Percentiles rank a stretch among this genome's conserved stretches.
Evolutionary conservation across 2,797 vertebrate genomes (phyloP).

Genomic region (Callimico goeldii): DNA sequence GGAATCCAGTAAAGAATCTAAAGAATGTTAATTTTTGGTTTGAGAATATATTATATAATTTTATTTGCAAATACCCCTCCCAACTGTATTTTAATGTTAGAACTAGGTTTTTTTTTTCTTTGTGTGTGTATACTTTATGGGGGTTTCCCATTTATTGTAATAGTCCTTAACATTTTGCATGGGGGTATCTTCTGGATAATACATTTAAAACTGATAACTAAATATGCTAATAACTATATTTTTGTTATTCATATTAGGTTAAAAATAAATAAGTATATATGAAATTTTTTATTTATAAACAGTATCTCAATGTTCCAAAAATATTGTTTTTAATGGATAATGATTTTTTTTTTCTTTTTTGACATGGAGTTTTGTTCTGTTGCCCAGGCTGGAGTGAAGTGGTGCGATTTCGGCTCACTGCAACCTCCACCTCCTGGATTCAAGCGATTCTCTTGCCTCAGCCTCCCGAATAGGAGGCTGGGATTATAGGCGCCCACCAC

Average conservation of each 20-base stretch:
- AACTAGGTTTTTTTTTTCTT: constrained; percentile 22
- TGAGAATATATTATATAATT: not conserved
- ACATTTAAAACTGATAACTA: constrained; percentile 19
- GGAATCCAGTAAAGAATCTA: not conserved
- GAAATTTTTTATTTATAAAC: constrained; percentile 38
- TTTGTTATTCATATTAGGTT: constrained; percentile 39
- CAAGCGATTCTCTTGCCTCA: not conserved
- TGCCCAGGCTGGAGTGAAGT: not conserved
- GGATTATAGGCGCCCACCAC: not conserved
- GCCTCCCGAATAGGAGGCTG: not conserved
- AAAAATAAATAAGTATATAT: constrained; percentile 20
- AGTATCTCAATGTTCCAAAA: constrained; percentile 37
- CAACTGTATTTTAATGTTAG: constrained; percentile 2
- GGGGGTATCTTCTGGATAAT: constrained; percentile 30
- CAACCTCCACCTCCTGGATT: not conserved
- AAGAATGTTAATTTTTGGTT: constrained; percentile 21
- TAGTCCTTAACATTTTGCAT: constrained; percentile 10
- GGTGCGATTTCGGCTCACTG: not conserved
- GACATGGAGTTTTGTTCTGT: not conserved
- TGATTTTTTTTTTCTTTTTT: not conserved
- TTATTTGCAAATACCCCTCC: constrained; percentile 7
- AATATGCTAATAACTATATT: constrained; percentile 21
- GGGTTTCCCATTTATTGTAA: not conserved
- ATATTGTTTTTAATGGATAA: constrained; percentile 25
- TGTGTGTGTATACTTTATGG: not conserved